Evolutionary conservation across 2,888 invertebrate genomes (phyloP).

Genomic region (Hydrotaea diabolus): DNA sequence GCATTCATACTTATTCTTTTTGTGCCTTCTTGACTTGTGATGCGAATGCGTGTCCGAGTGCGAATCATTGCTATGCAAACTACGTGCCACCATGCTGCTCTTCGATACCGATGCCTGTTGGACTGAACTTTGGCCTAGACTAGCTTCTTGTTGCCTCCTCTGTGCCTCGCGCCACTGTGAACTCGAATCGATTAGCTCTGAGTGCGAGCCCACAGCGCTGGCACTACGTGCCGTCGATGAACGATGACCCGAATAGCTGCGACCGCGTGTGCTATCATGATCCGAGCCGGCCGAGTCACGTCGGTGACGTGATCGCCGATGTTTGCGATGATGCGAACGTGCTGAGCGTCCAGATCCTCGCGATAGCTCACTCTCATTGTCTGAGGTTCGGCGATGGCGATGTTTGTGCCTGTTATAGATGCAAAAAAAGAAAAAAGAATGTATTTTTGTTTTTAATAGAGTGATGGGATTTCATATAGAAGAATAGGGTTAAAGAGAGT

Average conservation of each 20-base stretch:
- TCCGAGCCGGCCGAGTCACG: slow-evolving; percentile 86
- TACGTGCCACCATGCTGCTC: slow-evolving; percentile 82
- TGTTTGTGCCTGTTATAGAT: slow-evolving; percentile 84
- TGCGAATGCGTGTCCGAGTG: slow-evolving; percentile 84
- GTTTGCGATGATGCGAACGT: slow-evolving; percentile 88
- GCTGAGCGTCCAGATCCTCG: slow-evolving; percentile 91
- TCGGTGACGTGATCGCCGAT: slow-evolving; percentile 86
- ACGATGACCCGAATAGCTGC: slow-evolving; percentile 80
- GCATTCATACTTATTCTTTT: slow-evolving; percentile 83
- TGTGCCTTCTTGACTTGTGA: slow-evolving; percentile 81
- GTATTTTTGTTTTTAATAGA: slow-evolving; percentile 1
- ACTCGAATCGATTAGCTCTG: slow-evolving; percentile 91
- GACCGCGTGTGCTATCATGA: slow-evolving; percentile 84
- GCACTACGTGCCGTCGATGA: slow-evolving; percentile 79
- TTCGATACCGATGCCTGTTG: slow-evolving; percentile 87
- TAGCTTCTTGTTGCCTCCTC: slow-evolving; percentile 85
- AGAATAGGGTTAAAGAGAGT: too few species aligned
- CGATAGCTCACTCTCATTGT: slow-evolving; percentile 94
- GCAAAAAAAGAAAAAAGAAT: neutral
- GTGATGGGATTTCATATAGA: too few species aligned
- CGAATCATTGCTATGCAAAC: slow-evolving; percentile 81
- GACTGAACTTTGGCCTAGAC: slow-evolving; percentile 82
- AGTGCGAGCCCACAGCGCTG: slow-evolving; percentile 75
- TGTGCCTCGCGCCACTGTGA: slow-evolving; percentile 95
- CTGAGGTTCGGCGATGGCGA: slow-evolving; percentile 90